Evolutionary conservation across 2,888 invertebrate genomes (phyloP).

Genomic region (Malacosoma neustria): DNA sequence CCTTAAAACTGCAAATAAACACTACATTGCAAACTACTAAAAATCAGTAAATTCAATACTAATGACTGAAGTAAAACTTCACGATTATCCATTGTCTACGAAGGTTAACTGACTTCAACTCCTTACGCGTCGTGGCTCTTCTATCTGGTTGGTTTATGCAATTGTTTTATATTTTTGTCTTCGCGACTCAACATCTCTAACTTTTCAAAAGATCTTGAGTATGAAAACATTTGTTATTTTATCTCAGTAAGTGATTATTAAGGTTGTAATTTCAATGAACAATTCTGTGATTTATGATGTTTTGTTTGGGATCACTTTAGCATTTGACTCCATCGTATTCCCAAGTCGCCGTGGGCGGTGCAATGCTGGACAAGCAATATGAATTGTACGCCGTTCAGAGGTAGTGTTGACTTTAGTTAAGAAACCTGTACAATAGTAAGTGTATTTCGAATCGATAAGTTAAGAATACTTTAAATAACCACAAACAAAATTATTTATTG

Average conservation of each 20-base stretch:
- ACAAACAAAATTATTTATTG: no score
- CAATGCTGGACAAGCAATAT: slow-evolving; percentile 60
- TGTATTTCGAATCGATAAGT: no score
- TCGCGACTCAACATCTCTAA: not conserved
- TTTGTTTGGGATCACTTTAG: slow-evolving; percentile 8
- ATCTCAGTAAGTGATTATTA: not conserved
- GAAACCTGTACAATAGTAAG: not conserved
- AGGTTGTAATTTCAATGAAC: not conserved
- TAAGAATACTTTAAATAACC: no score
- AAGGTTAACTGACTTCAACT: slow-evolving; percentile 12
- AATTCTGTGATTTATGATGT: not conserved
- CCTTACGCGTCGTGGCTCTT: slow-evolving; percentile 35
- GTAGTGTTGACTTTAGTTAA: not conserved
- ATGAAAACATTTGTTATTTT: no score
- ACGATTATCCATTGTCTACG: slow-evolving; percentile 11
- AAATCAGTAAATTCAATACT: not conserved
- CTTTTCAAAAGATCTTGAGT: no score
- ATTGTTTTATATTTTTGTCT: slow-evolving; percentile 66
- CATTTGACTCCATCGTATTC: slow-evolving; percentile 35
- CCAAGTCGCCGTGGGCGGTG: slow-evolving; percentile 58
- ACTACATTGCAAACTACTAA: no score
- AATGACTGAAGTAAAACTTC: not conserved
- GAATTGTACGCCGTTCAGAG: slow-evolving; percentile 35
- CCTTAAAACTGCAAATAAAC: no score
- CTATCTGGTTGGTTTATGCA: slow-evolving; percentile 47